Evolutionary conservation across 2,797 vertebrate genomes (phyloP), one percentile per base, ranked within the genome.

Genomic region (Fistularia tabacaria): DNA sequence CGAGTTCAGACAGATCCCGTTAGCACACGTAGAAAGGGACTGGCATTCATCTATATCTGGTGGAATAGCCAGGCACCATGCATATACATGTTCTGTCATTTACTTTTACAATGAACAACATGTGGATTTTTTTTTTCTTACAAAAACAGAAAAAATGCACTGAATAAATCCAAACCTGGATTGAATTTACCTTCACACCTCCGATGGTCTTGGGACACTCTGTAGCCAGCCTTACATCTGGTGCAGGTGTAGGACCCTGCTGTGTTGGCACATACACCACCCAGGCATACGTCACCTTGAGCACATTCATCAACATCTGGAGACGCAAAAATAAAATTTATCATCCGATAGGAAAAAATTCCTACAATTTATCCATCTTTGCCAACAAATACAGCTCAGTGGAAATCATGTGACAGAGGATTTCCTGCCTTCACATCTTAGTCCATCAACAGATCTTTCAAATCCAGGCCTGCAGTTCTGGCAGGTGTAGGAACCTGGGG

Each of bases 221-320:
- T 53, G 57, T 93, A 96, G 63, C 95, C 94, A 0, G 85, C 45
- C 13, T 89, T 85, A 57, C 93, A 97, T 67, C 81, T 71, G 40
- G 84, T 86, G 62, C 94, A 97, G 70, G 86, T 82, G 69, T 92
- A 96, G 46, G 93, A 96, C 53, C 94, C 95, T 42, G 92, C 85
- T 0, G 88, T 92, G 85, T 96, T 95, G 66, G 90, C 81, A 70
- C 94, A 96, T 64, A 92, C 75, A 1, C 88, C 87, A 25, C 69
- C 75, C 1, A 73, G 74, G 81, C 89, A 90, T 54, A 87, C 9
- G 66, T 84, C 77, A 7, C 57, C 81, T 37, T 86, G 87, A 38
- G 77, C 51, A 15, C 93, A 93, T 72, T 91, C 90, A 10, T 91
- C 62, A 57, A 89, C 67, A 81, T 91, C 89, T 91, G 69, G 59